Base-by-base conservation (phyloP, 2,888 invertebrate genomes). In the Rotaria magnacalcarata region DNA sequence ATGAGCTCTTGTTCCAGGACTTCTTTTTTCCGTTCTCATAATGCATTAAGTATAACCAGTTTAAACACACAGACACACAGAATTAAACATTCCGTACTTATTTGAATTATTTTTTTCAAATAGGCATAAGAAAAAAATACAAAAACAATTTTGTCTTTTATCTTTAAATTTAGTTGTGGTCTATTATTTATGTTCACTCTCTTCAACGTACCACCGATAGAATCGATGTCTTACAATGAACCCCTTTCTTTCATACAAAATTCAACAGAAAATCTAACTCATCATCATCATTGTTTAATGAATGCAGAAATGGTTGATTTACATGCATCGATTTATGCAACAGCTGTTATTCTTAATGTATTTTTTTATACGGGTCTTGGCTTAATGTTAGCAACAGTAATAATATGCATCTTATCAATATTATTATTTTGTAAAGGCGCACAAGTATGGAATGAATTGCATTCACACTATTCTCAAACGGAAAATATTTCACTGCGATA, bases 401-500 rank as follows among this genome's bases (percentile, higher is more conserved):
- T 80, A 5, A 80, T 80, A 24, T 80, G 8, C n/a, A 5, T 80
- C 11, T 47, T 80, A 43, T 80, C 80, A 80, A 47, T 80, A 80
- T 43, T 47, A 11, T 24, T 80, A 24, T 80, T 80, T 47, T 47
- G n/a, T 47, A 80, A 80, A 80, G 80, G 80, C 14, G 1, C 47
- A n/a, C 8, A 47, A 4, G 5, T 80, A 0, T 80, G 80, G 80
- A 43, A 80, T 80, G 47, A 80, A 80, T 80, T 80, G 47, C 43
- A 24, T 80, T 19, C 7, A 41, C 21, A 80, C 47, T 10, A 43
- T 47, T 80, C 47, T 24, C 24, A 43, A 80, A 80, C 47, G 11
- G 80, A 80, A 47, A 80, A 80, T 80, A 47, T 80, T 47, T 80
- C 80, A 80, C n/a, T 80, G 11, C 43, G 47, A 24, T 80, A n/a